Base-by-base conservation (phyloP, 2,113 vertebrate genomes). In the Oreochromis niloticus region DNA sequence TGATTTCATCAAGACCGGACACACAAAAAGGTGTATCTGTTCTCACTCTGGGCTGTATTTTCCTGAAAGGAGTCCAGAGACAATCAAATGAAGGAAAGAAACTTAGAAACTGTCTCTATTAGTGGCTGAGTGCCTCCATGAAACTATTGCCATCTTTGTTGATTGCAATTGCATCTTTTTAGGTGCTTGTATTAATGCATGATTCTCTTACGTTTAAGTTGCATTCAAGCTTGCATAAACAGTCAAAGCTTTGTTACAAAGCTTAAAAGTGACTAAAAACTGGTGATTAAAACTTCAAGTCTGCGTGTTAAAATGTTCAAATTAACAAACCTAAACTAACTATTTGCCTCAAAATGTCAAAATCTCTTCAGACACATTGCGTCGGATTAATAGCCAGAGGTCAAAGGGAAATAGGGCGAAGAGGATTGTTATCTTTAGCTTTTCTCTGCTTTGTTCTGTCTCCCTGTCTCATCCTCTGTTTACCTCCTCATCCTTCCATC, bases 401-500 rank as follows among this genome's bases (percentile, higher is more conserved):
- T 85, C 87, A 91, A 78, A 91, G 79, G 84, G 82, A 36, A 88
- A 46, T 1, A 55, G 84, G 55, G 9, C 39, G 78, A 80, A 89
- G 66, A 85, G 17, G 73, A 56, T 46, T 48, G 34, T 75, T 82
- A 75, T 61, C 6, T 55, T 66, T 36, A 30, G 41, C 43, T 48
- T 66, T 59, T 36, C 39, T 86, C 54, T 78, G 13, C 41, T 81
- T 46, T 6, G 36, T 85, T 66, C 13, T 57, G 66, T 12, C 41
- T 81, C 13, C 5, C 7, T 10, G 13, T 43, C 81, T 88, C 68
- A 84, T 61, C 50, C 63, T 16, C 34, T 66, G 34, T 57, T 36
- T 68, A 83, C 82, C 34, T 83, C 82, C 71, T 86, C 87, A 87
- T 89, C 91, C 83, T 43, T 83, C 71, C 83, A 91, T 88, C 85